Evolutionary conservation across 2,797 vertebrate genomes (phyloP).

Genomic region (Apodemus agrarius): DNA sequence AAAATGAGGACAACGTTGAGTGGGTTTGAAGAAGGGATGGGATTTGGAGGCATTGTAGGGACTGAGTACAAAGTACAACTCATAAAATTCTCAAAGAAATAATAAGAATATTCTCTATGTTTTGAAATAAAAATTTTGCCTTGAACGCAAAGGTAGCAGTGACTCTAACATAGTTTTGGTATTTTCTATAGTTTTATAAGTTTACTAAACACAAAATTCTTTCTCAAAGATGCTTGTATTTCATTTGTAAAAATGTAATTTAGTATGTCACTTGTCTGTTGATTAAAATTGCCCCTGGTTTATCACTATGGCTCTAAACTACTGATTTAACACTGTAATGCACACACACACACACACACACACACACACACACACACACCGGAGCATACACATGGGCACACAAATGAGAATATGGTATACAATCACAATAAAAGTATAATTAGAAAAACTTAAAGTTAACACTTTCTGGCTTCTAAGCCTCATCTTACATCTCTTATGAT

Average conservation of each 20-base stretch:
- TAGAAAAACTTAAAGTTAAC: background rate
- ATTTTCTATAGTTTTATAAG: background rate
- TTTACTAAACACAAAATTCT: background rate
- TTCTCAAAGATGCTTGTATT: background rate
- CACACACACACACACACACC: too few relatives aligned
- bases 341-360: too few relatives aligned
- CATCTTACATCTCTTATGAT: background rate
- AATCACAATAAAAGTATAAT: background rate
- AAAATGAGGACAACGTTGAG: background rate
- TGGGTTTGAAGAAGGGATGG: background rate
- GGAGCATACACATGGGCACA: background rate
- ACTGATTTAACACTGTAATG: background rate
- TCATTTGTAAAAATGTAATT: background rate
- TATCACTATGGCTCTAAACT: background rate
- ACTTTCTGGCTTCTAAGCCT: background rate
- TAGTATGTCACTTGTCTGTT: background rate
- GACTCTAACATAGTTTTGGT: background rate
- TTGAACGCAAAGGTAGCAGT: background rate
- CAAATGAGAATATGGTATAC: background rate
- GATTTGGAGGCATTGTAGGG: accelerated
- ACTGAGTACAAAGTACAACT: background rate
- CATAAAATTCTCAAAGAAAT: background rate
- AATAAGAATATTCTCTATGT: background rate
- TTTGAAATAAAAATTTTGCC: background rate
- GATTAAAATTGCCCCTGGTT: background rate